Base-by-base conservation (phyloP, 2,888 invertebrate genomes). In the Helicoverpa assulta region DNA sequence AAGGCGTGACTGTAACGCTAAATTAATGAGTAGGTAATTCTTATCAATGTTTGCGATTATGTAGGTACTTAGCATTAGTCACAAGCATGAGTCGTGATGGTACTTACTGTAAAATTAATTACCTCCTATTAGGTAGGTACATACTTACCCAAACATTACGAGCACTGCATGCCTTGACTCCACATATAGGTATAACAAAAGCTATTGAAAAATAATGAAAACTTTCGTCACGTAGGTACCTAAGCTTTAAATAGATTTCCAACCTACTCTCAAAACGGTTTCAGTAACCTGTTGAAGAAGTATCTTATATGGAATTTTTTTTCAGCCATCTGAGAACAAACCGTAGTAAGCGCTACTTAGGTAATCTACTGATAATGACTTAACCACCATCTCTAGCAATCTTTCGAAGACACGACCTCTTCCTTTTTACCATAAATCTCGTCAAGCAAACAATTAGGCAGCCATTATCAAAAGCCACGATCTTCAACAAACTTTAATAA, bases 401-500 rank as follows among this genome's bases (percentile, higher is more conserved):
- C 47, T n/a, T n/a, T n/a, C 5, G 6, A 6, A 47, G 8, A 0
- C 40, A 2, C 10, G 33, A 16, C 3, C 0, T 18, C 37, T 6
- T 40, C 0, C 14, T 5, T n/a, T 43, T 57, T 21, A 51, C 1
- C 18, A 21, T 16, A 18, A 4, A 19, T 19, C 57, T 51, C n/a
- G 8, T 63, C 63, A 58, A 33, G 55, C 56, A 40, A 21, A 59
- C 58, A 26, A 70, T 70, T 62, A 40, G 40, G 40, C 14, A 40
- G 40, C 12, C 40, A 77, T 56, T 66, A 59, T 51, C 43, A 55
- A 70, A 53, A 77, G 18, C 72, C 59, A 79, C 63, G 80, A 76
- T 68, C 68, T 69, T 62, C 68, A 18, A 57, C 65, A 71, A 59
- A 53, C 71, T 75, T 77, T 68, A 79, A 69, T 74, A 74, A 72